Evolutionary conservation across 1,140 invertebrate species (phyloP), one percentile per base, ranked within the genome.

Genomic region (Temnothorax longispinosus): DNA sequence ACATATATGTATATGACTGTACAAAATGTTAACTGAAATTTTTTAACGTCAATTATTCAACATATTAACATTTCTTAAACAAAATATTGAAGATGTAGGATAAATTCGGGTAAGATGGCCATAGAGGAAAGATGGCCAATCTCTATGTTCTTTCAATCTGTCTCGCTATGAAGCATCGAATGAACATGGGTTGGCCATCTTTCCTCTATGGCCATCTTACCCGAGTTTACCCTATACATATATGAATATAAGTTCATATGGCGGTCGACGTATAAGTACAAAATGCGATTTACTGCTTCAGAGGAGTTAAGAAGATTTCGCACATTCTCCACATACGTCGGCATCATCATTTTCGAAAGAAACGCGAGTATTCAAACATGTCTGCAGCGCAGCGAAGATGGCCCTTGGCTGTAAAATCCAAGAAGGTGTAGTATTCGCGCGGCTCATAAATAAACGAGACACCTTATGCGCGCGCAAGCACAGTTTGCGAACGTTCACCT

Each of bases 331-430:
- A 11, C 10, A 58, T 80, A 32, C 21, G 21, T 52, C 56, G 21
- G 18, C 62, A 38, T 47, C 41, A 41, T 82, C 21, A 32, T 64
- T 58, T 50, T 7, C 32, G 41, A 38, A 60, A 74, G 38, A 62
- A 76, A 58, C 27, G 47, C 35, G 56, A 35, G 38, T 80, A 80
- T 80, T 80, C 76, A 80, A 65, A 60, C 58, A 60, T 72, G 72
- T 54, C 21, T 44, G 44, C 21, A 77, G 13, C 27, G 52, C 10
- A 3, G n/a, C n/a, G 47, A 56, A 52, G 77, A 60, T 44, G 47
- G 41, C n/a, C 18, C 35, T 52, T 58, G 50, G 35, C 35, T 74
- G n/a, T 90, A 89, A 89, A 89, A 89, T 87, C 80, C 27, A n/a
- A 38, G 11, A 64, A 50, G 58, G n/a, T 54, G n/a, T 27, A 27